phyloP scores from a whole-genome alignment of 2,797 vertebrate genomes.

The Lateolabrax maculatus region DNA sequence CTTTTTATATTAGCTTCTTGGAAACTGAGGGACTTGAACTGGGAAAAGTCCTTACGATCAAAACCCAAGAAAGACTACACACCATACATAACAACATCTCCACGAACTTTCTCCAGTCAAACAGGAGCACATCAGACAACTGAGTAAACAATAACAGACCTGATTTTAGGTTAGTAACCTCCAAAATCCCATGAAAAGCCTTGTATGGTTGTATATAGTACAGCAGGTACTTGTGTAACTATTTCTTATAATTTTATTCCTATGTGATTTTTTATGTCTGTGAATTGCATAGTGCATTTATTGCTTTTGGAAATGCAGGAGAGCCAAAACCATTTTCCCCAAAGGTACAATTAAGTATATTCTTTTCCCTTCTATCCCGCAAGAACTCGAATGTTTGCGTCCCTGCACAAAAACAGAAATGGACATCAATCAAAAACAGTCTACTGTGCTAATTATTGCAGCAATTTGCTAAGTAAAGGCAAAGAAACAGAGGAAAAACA shows the following conservation, averaged over 20 bases:
- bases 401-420: background rate
- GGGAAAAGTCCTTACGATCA: conserved; percentile 21
- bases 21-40: conserved; percentile 8
- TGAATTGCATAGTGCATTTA: conserved; percentile 13
- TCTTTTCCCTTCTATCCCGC: conserved; percentile 12
- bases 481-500: background rate
- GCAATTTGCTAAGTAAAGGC: background rate
- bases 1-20: conserved; percentile 11
- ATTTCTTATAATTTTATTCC: conserved; percentile 7
- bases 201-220: background rate
- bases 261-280: conserved; percentile 30
- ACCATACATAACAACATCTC: conserved; percentile 6
- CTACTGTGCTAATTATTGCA: background rate
- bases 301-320: conserved; percentile 27
- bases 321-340: conserved; percentile 10
- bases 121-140: background rate
- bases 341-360: conserved; percentile 30
- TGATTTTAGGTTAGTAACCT: background rate
- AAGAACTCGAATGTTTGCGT: background rate
- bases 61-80: conserved; percentile 16
- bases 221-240: background rate
- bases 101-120: background rate
- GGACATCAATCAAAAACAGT: background rate
- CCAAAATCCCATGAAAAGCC: background rate
- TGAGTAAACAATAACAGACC: background rate